Base-by-base conservation (phyloP, 64 coral and sea anemone genomes). In the Montipora sp. region DNA sequence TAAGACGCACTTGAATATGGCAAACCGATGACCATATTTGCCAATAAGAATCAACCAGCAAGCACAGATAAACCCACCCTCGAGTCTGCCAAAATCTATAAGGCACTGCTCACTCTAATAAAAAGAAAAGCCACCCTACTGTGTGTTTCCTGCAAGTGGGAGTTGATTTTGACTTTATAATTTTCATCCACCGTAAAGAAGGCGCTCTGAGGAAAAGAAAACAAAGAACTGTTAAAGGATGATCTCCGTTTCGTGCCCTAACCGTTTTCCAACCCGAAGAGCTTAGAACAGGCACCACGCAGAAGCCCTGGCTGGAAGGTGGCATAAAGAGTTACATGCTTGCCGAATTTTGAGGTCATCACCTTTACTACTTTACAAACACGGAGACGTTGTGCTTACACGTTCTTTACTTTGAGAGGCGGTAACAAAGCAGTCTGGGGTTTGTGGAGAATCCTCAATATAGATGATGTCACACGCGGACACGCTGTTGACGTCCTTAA, bases 101-200 rank as follows among this genome's bases (percentile, higher is more conserved):
- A 18, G 12, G 18, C 14, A 1, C 8, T 13, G 12, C 4, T 68
- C 4, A 68, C 4, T 13, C 4, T 68, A 18, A 68, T 49, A 24
- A 49, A 20, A 77, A 77, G 24, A 46, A 44, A 43, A 77, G 7
- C 11, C 12, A 48, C 48, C 80, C 87, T 90, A 95, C 93, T 77
- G 78, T 95, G 60, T 80, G 89, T 68, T 51, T 83, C 93, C 23
- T 87, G 88, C 5, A 91, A 2, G 11, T 80, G 55, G 22, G 81
- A 75, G 75, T 87, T 95, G 55, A 95, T 95, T 24, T 84, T 77
- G 61, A 95, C 93, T 13, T 90, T 90, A 53, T 86, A 91, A 70
- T 85, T 91, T 23, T 93, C 87, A 59, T 93, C 92, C 71, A 88
- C 65, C 8, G 59, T 47, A n/a, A 81, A 61, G 10, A 59, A 6